Percentiles rank a stretch among this genome's conserved stretches.
Evolutionary conservation across 2,888 invertebrate species (phyloP).

Genomic region (Habrosyne pyritoides): DNA sequence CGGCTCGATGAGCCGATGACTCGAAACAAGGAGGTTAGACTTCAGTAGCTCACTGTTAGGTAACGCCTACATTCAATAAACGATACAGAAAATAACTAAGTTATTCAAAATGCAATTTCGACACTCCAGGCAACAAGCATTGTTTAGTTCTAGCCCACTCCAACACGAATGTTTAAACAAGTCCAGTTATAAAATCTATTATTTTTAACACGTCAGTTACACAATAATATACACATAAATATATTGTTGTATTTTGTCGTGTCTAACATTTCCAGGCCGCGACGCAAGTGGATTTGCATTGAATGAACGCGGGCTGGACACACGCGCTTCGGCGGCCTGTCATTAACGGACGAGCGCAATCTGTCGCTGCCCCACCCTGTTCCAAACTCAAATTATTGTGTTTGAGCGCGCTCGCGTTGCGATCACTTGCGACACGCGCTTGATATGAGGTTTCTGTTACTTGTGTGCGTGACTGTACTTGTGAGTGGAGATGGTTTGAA

Average conservation of each 20-base stretch:
- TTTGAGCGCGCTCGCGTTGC: constrained; percentile 45
- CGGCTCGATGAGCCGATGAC: neutral
- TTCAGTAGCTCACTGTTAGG: neutral
- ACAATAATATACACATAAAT: constrained; percentile 10
- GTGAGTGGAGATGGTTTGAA: constrained; percentile 11
- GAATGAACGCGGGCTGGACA: constrained; percentile 79
- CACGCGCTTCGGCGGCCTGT: constrained; percentile 72
- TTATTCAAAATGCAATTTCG: constrained; percentile 1
- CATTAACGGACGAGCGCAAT: constrained; percentile 76
- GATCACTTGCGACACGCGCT: constrained; percentile 57
- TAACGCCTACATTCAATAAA: constrained; percentile 3
- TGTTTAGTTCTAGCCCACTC: constrained; percentile 6
- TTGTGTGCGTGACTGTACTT: constrained; percentile 52
- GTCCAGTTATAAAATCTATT: constrained; percentile 10
- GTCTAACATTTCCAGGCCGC: constrained; percentile 59
- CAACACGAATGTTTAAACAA: constrained; percentile 6
- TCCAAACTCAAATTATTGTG: constrained; percentile 75
- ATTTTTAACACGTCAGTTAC: constrained; percentile 22
- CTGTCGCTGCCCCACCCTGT: constrained; percentile 68
- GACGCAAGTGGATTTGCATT: constrained; percentile 69
- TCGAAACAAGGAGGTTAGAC: neutral
- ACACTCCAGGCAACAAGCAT: constrained; percentile 6
- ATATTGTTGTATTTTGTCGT: constrained; percentile 41
- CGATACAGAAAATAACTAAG: neutral
- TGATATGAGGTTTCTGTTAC: constrained; percentile 45